These are phyloP conservation scores for Monopis laevigella DNA, from an alignment of 2,888 invertebrate genomes.

Conservation along the genomic window DNA sequence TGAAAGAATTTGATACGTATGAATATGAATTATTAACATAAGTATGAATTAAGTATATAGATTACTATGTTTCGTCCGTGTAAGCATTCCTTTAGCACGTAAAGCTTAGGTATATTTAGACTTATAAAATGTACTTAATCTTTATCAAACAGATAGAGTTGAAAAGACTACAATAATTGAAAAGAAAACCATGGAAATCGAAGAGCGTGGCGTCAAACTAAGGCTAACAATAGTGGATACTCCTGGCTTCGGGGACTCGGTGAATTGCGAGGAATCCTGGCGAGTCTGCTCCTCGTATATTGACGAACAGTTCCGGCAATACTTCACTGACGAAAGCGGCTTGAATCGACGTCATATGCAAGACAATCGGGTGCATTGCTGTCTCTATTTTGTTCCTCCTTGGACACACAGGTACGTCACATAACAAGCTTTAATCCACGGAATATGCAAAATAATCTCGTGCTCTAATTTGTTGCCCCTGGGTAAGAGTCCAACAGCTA, in stretches of 20 bases:
- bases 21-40: too few relatives aligned
- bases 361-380: slow-evolving; percentile 96
- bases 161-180: slow-evolving; percentile 78
- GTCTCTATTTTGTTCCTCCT: slow-evolving; percentile 93
- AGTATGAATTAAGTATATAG: too few relatives aligned
- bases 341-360: slow-evolving; percentile 93
- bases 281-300: slow-evolving; percentile 90
- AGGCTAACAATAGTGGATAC: slow-evolving; percentile 94
- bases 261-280: slow-evolving; percentile 95
- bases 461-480: too few relatives aligned
- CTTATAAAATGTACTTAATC: too few relatives aligned
- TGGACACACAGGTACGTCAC: slow-evolving; percentile 98
- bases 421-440: too few relatives aligned
- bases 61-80: too few relatives aligned
- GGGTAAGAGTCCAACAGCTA: too few relatives aligned
- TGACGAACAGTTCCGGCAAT: slow-evolving; percentile 87
- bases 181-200: slow-evolving; percentile 92
- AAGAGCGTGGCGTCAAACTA: slow-evolving; percentile 91
- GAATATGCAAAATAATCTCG: too few relatives aligned
- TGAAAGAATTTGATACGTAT: too few relatives aligned
- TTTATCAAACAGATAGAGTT: slow-evolving; percentile 70
- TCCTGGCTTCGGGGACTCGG: slow-evolving; percentile 94
- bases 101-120: too few relatives aligned
- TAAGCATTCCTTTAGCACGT: too few relatives aligned
- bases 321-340: slow-evolving; percentile 93